Evolutionary conservation across 2,113 vertebrate genomes (phyloP), one percentile per base, ranked within the genome.

Genomic region (Acanthochromis polyacanthus): DNA sequence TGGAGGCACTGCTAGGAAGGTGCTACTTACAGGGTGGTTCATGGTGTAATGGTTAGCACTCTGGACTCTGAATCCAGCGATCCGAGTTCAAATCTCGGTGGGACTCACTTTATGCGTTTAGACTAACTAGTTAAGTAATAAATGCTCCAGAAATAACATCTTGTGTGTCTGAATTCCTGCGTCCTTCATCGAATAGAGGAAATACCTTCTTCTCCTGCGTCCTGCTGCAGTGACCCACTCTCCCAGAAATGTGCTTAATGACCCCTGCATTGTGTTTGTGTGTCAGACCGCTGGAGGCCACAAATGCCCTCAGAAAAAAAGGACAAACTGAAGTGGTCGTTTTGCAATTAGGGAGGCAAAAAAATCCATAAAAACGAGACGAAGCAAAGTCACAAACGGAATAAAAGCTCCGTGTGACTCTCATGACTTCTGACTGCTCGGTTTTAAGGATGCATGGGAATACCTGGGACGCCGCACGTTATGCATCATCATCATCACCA

Each of bases 1-100:
- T 8, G 30, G 30, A 30, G 0, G 1, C 9, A 36, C 32, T 36
- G 7, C 7, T 10, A 9, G 32, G 32, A 32, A 30, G 3, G 0
- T 0, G 30, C 3, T 4, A 6, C 30, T 9, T 8, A 40, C 2
- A 25, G 10, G 3, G 38, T 4, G 46, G 46, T 48, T 48, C 46
- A 48, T 48, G 46, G 46, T 48, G 46, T 36, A 36, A 36, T 95
- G 93, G 94, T 95, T 94, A 94, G 93, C 94, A 94, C 94, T 95
- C 94, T 94, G 93, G 92, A 95, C 94, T 95, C 92, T 95, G 93
- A 95, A 95, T 95, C 94, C 91, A 92, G 93, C 75, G 82, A 94
- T 94, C 92, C 69, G 86, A 94, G 90, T 94, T 94, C 94, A 95
- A 94, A 91, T 93, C 92, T 93, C 89, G 82, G 91, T 92, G 79